Base-by-base conservation (phyloP, 2,797 vertebrate genomes). In the Orientallactaga sibirica region DNA sequence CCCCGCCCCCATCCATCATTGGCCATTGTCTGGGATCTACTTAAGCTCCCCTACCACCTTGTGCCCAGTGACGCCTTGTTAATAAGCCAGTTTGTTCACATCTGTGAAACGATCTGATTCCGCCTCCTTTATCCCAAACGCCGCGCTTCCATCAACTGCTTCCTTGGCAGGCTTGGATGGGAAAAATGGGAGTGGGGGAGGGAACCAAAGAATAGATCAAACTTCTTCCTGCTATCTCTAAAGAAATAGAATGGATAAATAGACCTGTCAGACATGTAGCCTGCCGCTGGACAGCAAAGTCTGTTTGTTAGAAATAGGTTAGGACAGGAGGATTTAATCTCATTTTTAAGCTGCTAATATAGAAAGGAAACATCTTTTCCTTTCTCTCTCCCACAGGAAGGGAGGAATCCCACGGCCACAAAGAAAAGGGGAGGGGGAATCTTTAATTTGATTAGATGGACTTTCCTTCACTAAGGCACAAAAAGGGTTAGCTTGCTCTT, bases 71-170 rank as follows among this genome's bases (percentile, higher is more conserved):
- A 97, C 97, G 97, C 92, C 97, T 98, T 97, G 98, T 98, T 98
- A 98, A 98, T 98, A 98, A 98, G 96, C 97, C 95, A 11, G 97
- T 98, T 97, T 97, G 94, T 97, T 97, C 97, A 90, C 97, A 98
- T 97, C 97, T 97, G 96, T 97, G 98, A 97, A 98, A 97, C 88
- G 94, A 98, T 98, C 98, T 97, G 97, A 97, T 97, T 96, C 96
- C 41, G 95, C 97, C 93, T 93, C 88, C 90, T 92, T 98, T 97
- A 98, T 97, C 97, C 98, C 84, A 94, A 97, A 97, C 95, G 70
- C 96, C 87, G 90, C 58, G 52, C 97, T 97, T 98, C 97, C 96
- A 97, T 98, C 98, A 98, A 52, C 24, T 15, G 77, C 48, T 80
- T 25, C 24, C 90, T 95, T 90, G 88, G 79, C 77, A 64, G 20